phyloP scores from a whole-genome alignment of 2,797 vertebrate genomes.

The Enteromius fasciolatus region DNA sequence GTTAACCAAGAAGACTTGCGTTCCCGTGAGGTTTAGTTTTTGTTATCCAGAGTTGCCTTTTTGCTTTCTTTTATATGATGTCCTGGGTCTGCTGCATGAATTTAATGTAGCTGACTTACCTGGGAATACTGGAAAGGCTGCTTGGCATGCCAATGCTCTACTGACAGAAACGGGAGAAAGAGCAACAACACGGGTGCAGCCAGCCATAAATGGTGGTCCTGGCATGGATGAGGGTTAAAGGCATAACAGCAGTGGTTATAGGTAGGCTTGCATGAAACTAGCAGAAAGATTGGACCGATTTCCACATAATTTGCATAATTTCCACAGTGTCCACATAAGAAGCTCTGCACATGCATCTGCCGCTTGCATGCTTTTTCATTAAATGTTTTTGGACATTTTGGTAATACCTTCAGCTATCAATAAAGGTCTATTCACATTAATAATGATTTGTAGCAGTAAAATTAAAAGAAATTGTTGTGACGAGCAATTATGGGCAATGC shows the following conservation, averaged over 20 bases:
- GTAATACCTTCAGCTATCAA: not conserved
- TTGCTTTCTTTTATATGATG: constrained; percentile 2
- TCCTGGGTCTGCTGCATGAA: constrained; percentile 25
- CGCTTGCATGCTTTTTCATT: not conserved
- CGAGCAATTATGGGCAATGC: not conserved
- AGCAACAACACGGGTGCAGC: constrained; percentile 21
- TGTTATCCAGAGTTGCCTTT: not conserved
- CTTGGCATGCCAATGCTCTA: constrained; percentile 10
- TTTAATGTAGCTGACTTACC: constrained; percentile 9
- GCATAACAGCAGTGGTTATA: constrained; percentile 14
- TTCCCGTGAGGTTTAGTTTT: constrained; percentile 1
- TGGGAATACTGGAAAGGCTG: constrained; percentile 15
- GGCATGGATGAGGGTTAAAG: not conserved
- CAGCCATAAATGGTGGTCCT: constrained; percentile 26
- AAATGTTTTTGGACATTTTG: not conserved
- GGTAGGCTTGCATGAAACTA: not conserved
- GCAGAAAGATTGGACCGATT: not conserved
- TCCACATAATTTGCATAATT: not conserved
- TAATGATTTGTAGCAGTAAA: not conserved
- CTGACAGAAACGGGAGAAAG: constrained; percentile 30
- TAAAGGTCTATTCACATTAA: not conserved
- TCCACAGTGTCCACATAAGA: not conserved
- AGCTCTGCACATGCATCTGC: not conserved
- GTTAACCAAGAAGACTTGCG: not conserved
- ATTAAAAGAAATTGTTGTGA: not conserved